Evolutionary conservation across 2,113 vertebrate genomes (phyloP).

Genomic region (Podilymbus podiceps): DNA sequence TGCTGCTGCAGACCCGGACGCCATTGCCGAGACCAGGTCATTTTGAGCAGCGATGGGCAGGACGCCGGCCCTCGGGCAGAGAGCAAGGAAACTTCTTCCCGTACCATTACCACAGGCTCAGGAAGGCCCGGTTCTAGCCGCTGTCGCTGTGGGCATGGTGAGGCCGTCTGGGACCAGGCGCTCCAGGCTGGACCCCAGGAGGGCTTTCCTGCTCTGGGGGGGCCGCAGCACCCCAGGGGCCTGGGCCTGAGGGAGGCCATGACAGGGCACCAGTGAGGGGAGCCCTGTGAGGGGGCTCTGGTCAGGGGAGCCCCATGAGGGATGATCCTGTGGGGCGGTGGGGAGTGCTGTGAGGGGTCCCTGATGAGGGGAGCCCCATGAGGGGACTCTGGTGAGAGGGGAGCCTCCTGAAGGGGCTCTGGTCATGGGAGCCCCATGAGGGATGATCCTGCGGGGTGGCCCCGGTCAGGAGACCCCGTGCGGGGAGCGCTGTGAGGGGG

Average conservation of each 20-base stretch:
- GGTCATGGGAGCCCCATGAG: background rate
- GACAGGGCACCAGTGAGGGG: background rate
- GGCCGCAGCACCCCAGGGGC: rapidly evolving
- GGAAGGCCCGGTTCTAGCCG: background rate
- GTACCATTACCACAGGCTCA: rapidly evolving
- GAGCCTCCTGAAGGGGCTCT: too few relatives aligned
- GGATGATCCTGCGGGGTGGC: too few relatives aligned
- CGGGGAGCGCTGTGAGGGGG: too few relatives aligned
- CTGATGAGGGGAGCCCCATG: background rate
- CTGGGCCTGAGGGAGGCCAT: background rate
- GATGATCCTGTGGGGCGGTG: background rate
- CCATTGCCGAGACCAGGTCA: rapidly evolving
- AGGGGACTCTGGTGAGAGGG: too few relatives aligned
- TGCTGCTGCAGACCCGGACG: rapidly evolving
- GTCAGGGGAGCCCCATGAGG: too few relatives aligned
- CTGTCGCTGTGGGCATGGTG: background rate
- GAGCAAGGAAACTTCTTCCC: too few relatives aligned
- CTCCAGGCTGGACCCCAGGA: background rate
- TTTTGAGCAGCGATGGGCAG: rapidly evolving
- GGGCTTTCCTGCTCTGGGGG: background rate
- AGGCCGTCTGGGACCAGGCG: background rate
- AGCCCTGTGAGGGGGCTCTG: background rate
- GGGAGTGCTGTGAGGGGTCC: too few relatives aligned
- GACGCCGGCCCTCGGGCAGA: background rate
- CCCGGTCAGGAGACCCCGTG: too few relatives aligned